Evolutionary conservation across 2,888 invertebrate species (phyloP), one percentile per base, ranked within the genome.

Genomic region (Erannis defoliaria): DNA sequence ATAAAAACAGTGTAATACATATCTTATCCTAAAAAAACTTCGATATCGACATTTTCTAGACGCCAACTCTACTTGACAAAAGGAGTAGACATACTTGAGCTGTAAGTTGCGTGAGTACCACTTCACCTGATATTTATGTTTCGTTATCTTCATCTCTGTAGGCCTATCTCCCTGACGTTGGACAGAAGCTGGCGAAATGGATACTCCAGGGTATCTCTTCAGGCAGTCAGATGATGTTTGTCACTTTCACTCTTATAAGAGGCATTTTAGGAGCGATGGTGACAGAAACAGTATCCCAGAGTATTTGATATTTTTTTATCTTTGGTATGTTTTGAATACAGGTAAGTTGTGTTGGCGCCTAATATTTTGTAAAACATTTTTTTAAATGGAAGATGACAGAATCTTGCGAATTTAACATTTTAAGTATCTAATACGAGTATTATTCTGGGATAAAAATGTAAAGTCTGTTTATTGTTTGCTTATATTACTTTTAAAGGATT

Each of bases 171-270:
- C 70, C 73, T 87, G 90, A 90, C 86, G 82, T 75, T 82, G 73
- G 76, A 76, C 91, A 91, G 91, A 71, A 82, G 80, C 64, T 88
- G 89, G 81, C 84, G 91, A 90, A 88, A 89, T 84, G 81, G 71
- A 81, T 83, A 68, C 82, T 77, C 77, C 85, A 83, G 84, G 9
- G 4, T 42, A 23, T 49, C 49, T 35, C 16, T 29, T 19, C 33
- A 12, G 14, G n/a, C 35, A 35, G 31, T 46, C 12, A 35, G 14
- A 35, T 35, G 33, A 2, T 46, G 1, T 12, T n/a, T 49, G 35
- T 35, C 49, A 6, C 14, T 49, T 8, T 37, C 14, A 23, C 35
- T 49, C 23, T 6, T 8, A 14, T 0, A 2, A 19, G 2, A n/a
- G 0, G 12, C 10, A 19, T 31, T 21, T 16, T 14, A 5, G n/a